phyloP scores from a whole-genome alignment of 2,888 invertebrate genomes.

The Didymodactylos carnosus region DNA sequence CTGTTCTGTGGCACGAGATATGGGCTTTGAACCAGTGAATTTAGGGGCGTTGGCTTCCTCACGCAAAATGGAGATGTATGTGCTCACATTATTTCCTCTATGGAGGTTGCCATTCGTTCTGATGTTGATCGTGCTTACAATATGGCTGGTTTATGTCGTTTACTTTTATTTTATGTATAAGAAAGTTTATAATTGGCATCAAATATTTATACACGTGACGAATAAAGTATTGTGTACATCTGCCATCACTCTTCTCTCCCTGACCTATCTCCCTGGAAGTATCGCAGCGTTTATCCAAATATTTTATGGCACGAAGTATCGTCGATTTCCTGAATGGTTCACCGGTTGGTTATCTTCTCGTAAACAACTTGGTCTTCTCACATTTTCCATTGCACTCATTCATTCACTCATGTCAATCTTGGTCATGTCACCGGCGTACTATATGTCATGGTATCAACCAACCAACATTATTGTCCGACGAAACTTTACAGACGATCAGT shows the following conservation, averaged over 20 bases:
- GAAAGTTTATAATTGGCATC: background rate
- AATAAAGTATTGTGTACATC: slow-evolving; percentile 25
- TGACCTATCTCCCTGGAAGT: slow-evolving; percentile 24
- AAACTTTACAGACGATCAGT: slow-evolving; percentile 17
- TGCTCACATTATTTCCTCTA: slow-evolving; percentile 18
- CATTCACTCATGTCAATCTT: slow-evolving; percentile 23
- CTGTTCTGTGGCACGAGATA: slow-evolving; percentile 20
- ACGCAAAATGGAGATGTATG: slow-evolving; percentile 21
- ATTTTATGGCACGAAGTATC: slow-evolving; percentile 23
- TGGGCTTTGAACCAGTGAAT: slow-evolving; percentile 22
- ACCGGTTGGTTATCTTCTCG: slow-evolving; percentile 22
- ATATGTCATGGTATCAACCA: slow-evolving; percentile 20
- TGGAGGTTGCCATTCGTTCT: slow-evolving; percentile 17
- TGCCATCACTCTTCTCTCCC: slow-evolving; percentile 22
- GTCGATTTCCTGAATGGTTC: slow-evolving; percentile 22
- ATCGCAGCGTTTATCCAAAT: slow-evolving; percentile 21
- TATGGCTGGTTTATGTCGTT: background rate
- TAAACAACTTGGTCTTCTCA: slow-evolving; percentile 24
- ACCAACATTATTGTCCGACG: slow-evolving; percentile 15
- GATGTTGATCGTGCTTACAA: background rate
- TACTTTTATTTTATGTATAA: background rate
- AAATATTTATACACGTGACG: slow-evolving; percentile 15
- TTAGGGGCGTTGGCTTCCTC: slow-evolving; percentile 20
- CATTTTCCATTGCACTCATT: slow-evolving; percentile 20
- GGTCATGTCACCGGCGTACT: slow-evolving; percentile 23